Base-by-base conservation (phyloP, 2,797 vertebrate species). In the Enteromius mattozi region DNA sequence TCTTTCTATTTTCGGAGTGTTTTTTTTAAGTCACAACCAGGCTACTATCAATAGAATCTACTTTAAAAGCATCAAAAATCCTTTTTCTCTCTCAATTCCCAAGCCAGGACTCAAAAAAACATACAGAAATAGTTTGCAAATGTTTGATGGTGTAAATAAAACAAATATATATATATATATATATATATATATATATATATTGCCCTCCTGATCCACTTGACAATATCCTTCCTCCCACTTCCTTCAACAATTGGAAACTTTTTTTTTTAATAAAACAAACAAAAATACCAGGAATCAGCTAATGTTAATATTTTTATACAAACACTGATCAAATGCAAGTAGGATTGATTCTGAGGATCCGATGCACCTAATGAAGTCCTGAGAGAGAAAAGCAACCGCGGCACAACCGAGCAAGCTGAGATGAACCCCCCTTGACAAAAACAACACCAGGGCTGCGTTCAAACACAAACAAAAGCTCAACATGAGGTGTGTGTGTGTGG, bases 311-410 rank as follows among this genome's bases (percentile, higher is more conserved):
- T 81, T 81, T 77, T n/a, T 51, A 84, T 35, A 84, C 45, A 30
- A 42, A 74, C 10, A 19, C 78, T 56, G 65, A 87, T 78, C 82
- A 82, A 81, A 87, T 77, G 54, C 45, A 84, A 42, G 82, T 37
- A 81, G 77, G 37, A 40, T 80, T 72, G 27, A 56, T 81, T 70
- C 61, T 63, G 51, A 85, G 79, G 61, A 79, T 81, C 12, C 4
- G n/a, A 65, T 63, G 75, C 87, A 77, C 54, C 70, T 83, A 87
- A 87, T 83, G 70, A 87, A 86, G 69, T 70, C 77, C 70, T 76
- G 84, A 83, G 87, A 79, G 80, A 83, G 68, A 81, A 42, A 78
- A 37, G 35, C 59, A 35, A 37, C 21, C 30, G 33, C 7, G 47
- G n/a, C 27, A 79, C n/a, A 65, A 79, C 56, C 30, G 21, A 81